phyloP scores from a whole-genome alignment of 2,113 vertebrate species.

The Pterocles gutturalis region DNA sequence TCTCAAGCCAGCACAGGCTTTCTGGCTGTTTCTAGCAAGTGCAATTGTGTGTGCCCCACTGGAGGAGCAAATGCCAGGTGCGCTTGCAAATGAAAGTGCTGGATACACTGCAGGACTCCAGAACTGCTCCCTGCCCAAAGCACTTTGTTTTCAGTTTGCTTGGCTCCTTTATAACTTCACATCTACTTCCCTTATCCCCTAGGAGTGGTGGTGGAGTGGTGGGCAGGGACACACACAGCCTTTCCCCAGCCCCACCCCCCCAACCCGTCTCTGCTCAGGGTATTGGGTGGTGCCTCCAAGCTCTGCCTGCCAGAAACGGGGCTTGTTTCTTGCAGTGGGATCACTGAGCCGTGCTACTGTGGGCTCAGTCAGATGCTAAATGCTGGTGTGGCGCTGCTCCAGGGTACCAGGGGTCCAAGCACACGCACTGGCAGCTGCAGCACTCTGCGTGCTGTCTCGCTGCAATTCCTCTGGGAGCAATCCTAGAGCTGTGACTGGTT shows the following conservation, averaged over 20 bases:
- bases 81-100: not conserved
- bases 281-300: not conserved
- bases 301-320: not conserved
- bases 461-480: slow-evolving; percentile 24
- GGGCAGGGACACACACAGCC: not conserved
- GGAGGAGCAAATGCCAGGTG: not conserved
- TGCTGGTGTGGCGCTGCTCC: not conserved
- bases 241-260: rapidly evolving
- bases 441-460: rapidly evolving
- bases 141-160: not conserved
- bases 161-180: not conserved
- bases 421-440: not conserved
- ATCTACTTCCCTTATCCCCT: not conserved
- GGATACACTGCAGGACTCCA: not conserved
- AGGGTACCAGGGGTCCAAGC: not conserved
- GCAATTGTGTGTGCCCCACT: not conserved
- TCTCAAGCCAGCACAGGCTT: not conserved
- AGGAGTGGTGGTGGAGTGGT: not conserved
- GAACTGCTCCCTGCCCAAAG: slow-evolving; percentile 4
- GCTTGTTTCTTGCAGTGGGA: not conserved
- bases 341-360: not conserved
- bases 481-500: slow-evolving; percentile 53
- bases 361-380: not conserved
- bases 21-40: slow-evolving; percentile 11
- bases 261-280: rapidly evolving